phyloP scores from a whole-genome alignment of 2,113 vertebrate species.

The Rallus limicola region DNA sequence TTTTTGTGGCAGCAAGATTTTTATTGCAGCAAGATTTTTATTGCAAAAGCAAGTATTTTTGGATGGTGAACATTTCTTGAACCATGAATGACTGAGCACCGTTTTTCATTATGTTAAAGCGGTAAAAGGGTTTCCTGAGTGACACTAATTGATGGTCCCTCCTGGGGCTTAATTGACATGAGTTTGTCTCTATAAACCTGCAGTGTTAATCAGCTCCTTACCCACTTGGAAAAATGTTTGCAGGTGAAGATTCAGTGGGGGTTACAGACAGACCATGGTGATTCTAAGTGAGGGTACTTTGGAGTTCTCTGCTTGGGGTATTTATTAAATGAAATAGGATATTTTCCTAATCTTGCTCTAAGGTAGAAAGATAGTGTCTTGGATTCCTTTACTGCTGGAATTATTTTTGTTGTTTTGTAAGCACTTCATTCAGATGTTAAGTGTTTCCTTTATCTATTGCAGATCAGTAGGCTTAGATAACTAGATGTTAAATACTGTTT shows the following conservation, averaged over 20 bases:
- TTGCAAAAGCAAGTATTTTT: not conserved
- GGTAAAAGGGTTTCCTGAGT: slow-evolving; percentile 45
- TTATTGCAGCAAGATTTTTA: not conserved
- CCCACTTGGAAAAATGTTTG: slow-evolving; percentile 1
- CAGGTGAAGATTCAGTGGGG: not conserved
- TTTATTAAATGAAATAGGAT: not conserved
- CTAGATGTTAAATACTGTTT: not conserved
- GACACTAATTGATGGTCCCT: slow-evolving; percentile 67
- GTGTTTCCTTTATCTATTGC: not conserved
- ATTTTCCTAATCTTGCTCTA: not conserved
- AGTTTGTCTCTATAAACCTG: slow-evolving; percentile 50
- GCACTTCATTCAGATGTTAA: not conserved
- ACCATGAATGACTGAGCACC: not conserved
- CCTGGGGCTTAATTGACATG: slow-evolving; percentile 59
- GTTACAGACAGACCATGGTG: not conserved
- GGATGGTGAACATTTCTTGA: not conserved
- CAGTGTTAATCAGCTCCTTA: slow-evolving; percentile 35
- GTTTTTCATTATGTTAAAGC: slow-evolving; percentile 47
- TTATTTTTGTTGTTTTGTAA: not conserved
- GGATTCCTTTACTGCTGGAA: not conserved
- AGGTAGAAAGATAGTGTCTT: not conserved
- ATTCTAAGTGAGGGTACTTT: not conserved
- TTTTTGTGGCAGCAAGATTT: not conserved
- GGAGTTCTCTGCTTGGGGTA: not conserved
- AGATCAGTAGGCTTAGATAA: not conserved